Base-by-base conservation (phyloP, 2,888 invertebrate species). In the Diloba caeruleocephala region DNA sequence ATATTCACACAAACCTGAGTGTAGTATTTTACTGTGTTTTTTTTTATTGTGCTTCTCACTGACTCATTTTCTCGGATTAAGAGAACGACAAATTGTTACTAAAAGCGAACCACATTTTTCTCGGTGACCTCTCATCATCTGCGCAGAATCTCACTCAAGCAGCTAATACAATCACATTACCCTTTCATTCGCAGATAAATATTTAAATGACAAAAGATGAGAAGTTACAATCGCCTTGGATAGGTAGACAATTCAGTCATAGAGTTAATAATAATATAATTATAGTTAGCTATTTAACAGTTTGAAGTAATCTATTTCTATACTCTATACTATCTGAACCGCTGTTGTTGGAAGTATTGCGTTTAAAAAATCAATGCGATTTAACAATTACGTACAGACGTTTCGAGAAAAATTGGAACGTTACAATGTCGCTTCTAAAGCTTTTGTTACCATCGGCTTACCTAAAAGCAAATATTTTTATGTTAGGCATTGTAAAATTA, bases 361-460 rank as follows among this genome's bases (percentile, higher is more conserved):
- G 67, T 64, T 54, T 45, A 26, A 60, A 54, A 67, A 68, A 60
- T 34, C 53, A 39, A 56, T 50, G 36, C 21, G 43, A 37, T 36
- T 14, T 32, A 23, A 54, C 58, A 41, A 44, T 50, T 56, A 48
- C 42, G 38, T 51, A 56, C 64, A 67, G 44, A 64, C 54, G 64
- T 60, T 34, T 26, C 31, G 31, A 26, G 38, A 7, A 51, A 36
- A 63, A 67, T 58, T 49, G 49, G 51, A 49, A 26, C 58, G 42
- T 13, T 34, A 23, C n/a, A 17, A 38, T 21, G 21, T 21, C 7
- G 21, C 5, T 34, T 7, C 4, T 32, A 10, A 13, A 9, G 15
- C 32, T 15, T 32, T 32, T 14, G 15, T 31, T 1, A 4, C n/a
- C n/a, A n/a, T n/a, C n/a, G n/a, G n/a, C n/a, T n/a, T n/a, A n/a